phyloP scores from a whole-genome alignment of 2,888 invertebrate species.

The Caenorhabditis japonica region DNA sequence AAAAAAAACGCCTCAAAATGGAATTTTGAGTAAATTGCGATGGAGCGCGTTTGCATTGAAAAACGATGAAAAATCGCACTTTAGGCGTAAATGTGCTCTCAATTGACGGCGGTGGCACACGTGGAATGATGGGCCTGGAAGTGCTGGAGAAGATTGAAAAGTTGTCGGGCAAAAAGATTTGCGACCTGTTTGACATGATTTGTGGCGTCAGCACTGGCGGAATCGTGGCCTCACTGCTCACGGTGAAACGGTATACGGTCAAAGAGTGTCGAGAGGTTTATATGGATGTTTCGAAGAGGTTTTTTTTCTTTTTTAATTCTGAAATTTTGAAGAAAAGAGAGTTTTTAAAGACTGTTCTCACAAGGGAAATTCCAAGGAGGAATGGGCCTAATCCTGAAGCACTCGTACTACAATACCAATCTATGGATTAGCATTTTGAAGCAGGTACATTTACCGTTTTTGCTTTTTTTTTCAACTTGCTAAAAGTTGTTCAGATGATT shows the following conservation, averaged over 20 bases:
- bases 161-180: constrained; percentile 79
- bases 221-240: constrained; percentile 85
- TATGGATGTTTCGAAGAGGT: constrained; percentile 78
- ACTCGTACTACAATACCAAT: constrained; percentile 89
- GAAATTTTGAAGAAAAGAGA: background rate
- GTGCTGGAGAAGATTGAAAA: constrained; percentile 86
- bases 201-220: constrained; percentile 82
- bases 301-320: constrained; percentile 79
- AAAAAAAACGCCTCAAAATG: too few relatives aligned
- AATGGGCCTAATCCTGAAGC: constrained; percentile 80
- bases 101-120: constrained; percentile 91
- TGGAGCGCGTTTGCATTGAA: too few relatives aligned
- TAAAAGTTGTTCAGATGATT: constrained; percentile 51
- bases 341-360: constrained; percentile 46
- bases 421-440: constrained; percentile 87
- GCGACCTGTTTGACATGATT: constrained; percentile 89
- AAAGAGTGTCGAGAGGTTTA: constrained; percentile 81
- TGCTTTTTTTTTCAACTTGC: background rate
- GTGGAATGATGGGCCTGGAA: constrained; percentile 89
- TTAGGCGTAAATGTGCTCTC: constrained; percentile 86
- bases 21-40: too few relatives aligned
- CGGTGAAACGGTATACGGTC: constrained; percentile 81
- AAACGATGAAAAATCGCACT: too few relatives aligned
- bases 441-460: constrained; percentile 64
- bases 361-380: constrained; percentile 62